Base-by-base conservation (phyloP, 2,888 invertebrate species). In the Chironomus riparius region DNA sequence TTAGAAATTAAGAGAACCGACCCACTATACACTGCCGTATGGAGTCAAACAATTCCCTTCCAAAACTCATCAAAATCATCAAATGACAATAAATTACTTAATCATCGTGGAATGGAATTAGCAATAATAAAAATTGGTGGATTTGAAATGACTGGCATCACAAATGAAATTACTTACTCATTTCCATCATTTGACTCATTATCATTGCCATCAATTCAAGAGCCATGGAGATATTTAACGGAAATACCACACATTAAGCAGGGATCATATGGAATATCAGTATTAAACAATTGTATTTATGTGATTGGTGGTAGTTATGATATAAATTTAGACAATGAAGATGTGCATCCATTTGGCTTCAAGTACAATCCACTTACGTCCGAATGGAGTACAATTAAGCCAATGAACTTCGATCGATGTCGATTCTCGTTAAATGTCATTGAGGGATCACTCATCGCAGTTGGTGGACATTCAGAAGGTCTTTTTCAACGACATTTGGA, bases 221-320 rank as follows among this genome's bases (percentile, higher is more conserved):
- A 87, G 7, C 87, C 87, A 80, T 90, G 91, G 89, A 86, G 87
- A 78, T 86, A 87, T 78, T 81, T 91, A 38, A 90, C 91, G 3
- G 86, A 87, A 61, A 91, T 91, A 79, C 91, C 91, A 0, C 90
- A 91, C 80, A 88, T 91, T 5, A 90, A 91, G 79, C 91, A 91
- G 81, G 90, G 90, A 81, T 90, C 91, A 81, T 91, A 89, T 82
- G 91, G 91, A 2, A 88, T 89, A 6, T 87, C 89, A 6, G 90
- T 91, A 0, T 83, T 89, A 10, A 87, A 89, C 77, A 91, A 91
- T 80, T 87, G 89, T 79, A 83, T 91, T 13, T 91, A 88, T 80
- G 87, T 91, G 3, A 87, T 91, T 13, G 91, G 91, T 13, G 91
- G 91, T 0, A 90, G 91, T 78, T 91, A 90, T 80, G 90, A 91